Conservation (phyloP, 2,888 invertebrate genomes). For the Omphaloscelis lunosa region DNA sequence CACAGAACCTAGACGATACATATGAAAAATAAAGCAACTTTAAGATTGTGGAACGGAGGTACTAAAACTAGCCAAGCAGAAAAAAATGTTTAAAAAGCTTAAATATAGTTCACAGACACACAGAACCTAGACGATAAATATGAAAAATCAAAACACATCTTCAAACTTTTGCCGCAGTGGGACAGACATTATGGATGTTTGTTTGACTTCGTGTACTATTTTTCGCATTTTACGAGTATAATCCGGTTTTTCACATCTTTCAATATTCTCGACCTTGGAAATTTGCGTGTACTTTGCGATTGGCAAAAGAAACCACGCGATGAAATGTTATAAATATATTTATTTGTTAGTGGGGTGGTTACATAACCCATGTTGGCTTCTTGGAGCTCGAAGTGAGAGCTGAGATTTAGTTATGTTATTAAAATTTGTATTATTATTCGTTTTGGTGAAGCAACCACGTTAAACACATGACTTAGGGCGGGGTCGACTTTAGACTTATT, state of each 20-base stretch:
- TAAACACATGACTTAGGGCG: neutral
- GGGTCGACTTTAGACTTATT: neutral
- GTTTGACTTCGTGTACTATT: slow-evolving; percentile 37
- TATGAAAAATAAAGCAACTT: too few species aligned
- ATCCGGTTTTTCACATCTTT: slow-evolving; percentile 54
- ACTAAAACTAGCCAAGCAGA: neutral
- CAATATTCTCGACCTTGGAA: slow-evolving; percentile 58
- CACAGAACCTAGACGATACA: neutral
- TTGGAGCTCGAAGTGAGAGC: neutral
- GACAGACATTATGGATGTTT: slow-evolving; percentile 45
- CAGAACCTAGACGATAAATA: neutral
- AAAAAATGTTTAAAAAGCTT: neutral
- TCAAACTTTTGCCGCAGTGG: slow-evolving; percentile 40
- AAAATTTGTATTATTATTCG: neutral
- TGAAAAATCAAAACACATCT: slow-evolving; percentile 32
- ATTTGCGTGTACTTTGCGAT: slow-evolving; percentile 60
- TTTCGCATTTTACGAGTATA: slow-evolving; percentile 53
- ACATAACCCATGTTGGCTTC: neutral
- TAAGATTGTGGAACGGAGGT: neutral
- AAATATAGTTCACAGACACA: neutral
- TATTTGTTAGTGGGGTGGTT: slow-evolving; percentile 24
- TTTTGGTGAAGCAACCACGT: neutral
- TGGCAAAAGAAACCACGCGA: slow-evolving; percentile 56
- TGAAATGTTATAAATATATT: slow-evolving; percentile 41
- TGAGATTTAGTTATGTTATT: neutral